Conservation (phyloP, 2,113 vertebrate genomes). For the Nothocercus nigrocapillus region DNA sequence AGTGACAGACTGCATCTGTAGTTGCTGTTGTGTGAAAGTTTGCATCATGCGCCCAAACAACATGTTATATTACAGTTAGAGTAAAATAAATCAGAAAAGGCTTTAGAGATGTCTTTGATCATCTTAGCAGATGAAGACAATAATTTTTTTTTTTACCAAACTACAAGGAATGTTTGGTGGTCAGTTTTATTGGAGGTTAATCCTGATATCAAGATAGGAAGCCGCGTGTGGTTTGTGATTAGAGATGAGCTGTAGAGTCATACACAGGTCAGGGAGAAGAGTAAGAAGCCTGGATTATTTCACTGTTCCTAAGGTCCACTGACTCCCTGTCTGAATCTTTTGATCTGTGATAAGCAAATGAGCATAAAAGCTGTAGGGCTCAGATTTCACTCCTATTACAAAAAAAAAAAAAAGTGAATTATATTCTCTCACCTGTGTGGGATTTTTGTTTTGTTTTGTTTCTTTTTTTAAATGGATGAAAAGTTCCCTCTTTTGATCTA, state of each 20-base stretch:
- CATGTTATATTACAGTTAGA: neutral
- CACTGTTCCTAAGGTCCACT: neutral
- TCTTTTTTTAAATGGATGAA: neutral
- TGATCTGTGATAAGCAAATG: neutral
- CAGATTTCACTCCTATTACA: neutral
- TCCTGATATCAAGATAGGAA: neutral
- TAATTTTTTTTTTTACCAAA: neutral
- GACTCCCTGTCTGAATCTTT: neutral
- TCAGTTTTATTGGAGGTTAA: neutral
- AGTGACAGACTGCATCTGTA: neutral
- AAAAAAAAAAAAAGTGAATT: neutral
- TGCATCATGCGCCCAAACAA: neutral
- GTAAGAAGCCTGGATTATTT: neutral
- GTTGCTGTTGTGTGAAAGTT: neutral
- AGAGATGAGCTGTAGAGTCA: neutral
- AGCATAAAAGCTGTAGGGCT: neutral
- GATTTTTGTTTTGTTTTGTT: neutral
- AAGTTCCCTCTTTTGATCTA: constrained; percentile 4
- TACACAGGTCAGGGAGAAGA: neutral
- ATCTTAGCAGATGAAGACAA: neutral
- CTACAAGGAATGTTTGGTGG: neutral
- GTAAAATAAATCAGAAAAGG: neutral
- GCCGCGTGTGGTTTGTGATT: neutral
- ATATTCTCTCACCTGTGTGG: neutral
- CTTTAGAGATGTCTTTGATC: neutral